Conservation (phyloP, 2,888 invertebrate species). For the Leptura quadrifasciata region DNA sequence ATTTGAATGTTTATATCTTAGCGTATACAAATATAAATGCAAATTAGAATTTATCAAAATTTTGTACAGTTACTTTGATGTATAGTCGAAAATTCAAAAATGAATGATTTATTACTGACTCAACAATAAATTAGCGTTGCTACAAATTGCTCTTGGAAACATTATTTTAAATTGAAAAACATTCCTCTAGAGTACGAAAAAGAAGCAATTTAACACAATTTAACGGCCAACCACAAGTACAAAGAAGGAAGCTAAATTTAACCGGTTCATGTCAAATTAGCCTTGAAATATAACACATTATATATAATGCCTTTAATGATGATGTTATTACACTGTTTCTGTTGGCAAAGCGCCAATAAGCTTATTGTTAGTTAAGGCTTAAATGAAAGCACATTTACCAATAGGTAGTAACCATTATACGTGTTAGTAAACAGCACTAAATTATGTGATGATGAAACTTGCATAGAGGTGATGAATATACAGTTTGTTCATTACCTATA, state of each 20-base stretch:
- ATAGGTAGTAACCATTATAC: background rate
- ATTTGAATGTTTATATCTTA: too few species aligned
- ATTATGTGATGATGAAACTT: background rate
- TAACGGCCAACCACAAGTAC: constrained; percentile 32
- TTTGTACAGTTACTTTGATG: background rate
- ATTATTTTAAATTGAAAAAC: constrained; percentile 7
- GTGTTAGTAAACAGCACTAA: background rate
- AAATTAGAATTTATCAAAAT: too few species aligned
- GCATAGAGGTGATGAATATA: background rate
- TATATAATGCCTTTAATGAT: constrained; percentile 24
- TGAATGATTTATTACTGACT: background rate
- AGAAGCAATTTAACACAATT: constrained; percentile 26
- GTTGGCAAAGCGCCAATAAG: constrained; percentile 10
- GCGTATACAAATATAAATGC: too few species aligned
- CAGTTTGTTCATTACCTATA: background rate
- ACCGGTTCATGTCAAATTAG: constrained; percentile 45
- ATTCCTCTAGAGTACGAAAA: constrained; percentile 7
- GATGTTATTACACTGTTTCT: constrained; percentile 16
- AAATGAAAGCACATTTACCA: constrained; percentile 3
- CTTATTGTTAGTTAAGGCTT: constrained; percentile 9
- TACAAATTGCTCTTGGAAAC: background rate
- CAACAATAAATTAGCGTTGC: background rate
- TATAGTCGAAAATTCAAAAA: background rate
- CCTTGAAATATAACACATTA: constrained; percentile 48
- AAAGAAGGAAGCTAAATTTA: constrained; percentile 42